These are phyloP conservation scores for Murina feae DNA, from an alignment of 2,113 vertebrate species.

Conservation along the genomic window DNA sequence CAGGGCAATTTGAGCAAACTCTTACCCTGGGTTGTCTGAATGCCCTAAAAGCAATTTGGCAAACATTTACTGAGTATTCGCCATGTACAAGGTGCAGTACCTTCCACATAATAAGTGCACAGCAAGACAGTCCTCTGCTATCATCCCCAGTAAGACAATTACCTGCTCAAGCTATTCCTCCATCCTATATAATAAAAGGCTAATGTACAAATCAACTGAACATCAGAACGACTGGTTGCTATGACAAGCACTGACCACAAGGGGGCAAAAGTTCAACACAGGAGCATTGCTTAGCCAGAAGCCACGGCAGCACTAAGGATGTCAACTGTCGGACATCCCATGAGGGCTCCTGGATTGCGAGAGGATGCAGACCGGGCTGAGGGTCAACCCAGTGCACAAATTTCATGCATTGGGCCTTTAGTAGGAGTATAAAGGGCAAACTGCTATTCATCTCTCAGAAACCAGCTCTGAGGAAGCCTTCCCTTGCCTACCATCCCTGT, in stretches of 20 bases:
- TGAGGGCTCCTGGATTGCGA: too few relatives aligned
- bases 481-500: neutral
- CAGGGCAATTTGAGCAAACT: neutral
- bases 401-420: too few relatives aligned
- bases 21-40: neutral
- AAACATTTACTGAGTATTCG: neutral
- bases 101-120: neutral
- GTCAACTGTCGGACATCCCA: too few relatives aligned
- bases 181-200: too few relatives aligned
- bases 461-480: neutral
- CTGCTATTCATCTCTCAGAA: neutral
- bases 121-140: neutral
- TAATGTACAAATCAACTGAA: too few relatives aligned
- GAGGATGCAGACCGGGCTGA: too few relatives aligned
- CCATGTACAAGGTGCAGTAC: neutral
- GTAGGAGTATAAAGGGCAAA: neutral
- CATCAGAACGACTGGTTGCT: too few relatives aligned
- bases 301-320: too few relatives aligned
- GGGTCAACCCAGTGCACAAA: too few relatives aligned
- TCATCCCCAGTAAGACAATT: neutral
- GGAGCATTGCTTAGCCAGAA: too few relatives aligned
- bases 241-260: too few relatives aligned
- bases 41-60: neutral
- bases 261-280: too few relatives aligned
- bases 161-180: neutral